These are phyloP conservation scores for Agriopis marginaria DNA, from an alignment of 2,888 invertebrate species.

Conservation along the genomic window DNA sequence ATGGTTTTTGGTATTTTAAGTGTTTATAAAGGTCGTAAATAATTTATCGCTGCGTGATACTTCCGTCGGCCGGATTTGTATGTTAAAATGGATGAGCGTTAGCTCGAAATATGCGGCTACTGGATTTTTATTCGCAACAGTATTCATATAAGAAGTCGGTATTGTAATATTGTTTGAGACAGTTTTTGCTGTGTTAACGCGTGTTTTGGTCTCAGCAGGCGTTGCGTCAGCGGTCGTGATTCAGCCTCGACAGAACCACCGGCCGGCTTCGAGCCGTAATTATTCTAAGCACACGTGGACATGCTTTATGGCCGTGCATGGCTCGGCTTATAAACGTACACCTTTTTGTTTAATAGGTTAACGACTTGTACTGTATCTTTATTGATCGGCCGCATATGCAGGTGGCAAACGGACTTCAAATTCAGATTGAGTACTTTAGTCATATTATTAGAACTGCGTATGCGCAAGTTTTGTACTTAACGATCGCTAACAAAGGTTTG, in stretches of 20 bases:
- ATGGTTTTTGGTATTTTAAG: slow-evolving; percentile 84
- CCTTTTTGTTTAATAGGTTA: slow-evolving; percentile 79
- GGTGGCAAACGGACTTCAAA: slow-evolving; percentile 43
- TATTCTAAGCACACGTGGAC: slow-evolving; percentile 83
- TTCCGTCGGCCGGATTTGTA: slow-evolving; percentile 81
- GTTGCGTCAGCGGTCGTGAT: slow-evolving; percentile 75
- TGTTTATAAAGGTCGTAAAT: slow-evolving; percentile 84
- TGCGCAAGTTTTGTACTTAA: background rate
- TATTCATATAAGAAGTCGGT: slow-evolving; percentile 22
- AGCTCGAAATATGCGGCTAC: slow-evolving; percentile 71
- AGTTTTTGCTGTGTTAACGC: slow-evolving; percentile 56
- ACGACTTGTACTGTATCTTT: slow-evolving; percentile 71
- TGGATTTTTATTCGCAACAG: slow-evolving; percentile 73
- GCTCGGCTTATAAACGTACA: slow-evolving; percentile 72
- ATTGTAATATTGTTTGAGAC: slow-evolving; percentile 42
- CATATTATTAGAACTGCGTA: slow-evolving; percentile 36
- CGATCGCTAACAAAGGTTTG: slow-evolving; percentile 5
- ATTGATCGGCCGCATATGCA: slow-evolving; percentile 68
- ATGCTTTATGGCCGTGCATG: slow-evolving; percentile 73
- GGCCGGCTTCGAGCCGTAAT: slow-evolving; percentile 63
- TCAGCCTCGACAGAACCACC: slow-evolving; percentile 69
- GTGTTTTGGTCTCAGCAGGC: slow-evolving; percentile 56
- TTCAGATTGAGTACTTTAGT: slow-evolving; percentile 36
- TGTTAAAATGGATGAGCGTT: slow-evolving; percentile 73
- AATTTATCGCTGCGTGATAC: slow-evolving; percentile 84